Evolutionary conservation across 2,888 invertebrate species (phyloP).

Genomic region (Folsomia manolachei): DNA sequence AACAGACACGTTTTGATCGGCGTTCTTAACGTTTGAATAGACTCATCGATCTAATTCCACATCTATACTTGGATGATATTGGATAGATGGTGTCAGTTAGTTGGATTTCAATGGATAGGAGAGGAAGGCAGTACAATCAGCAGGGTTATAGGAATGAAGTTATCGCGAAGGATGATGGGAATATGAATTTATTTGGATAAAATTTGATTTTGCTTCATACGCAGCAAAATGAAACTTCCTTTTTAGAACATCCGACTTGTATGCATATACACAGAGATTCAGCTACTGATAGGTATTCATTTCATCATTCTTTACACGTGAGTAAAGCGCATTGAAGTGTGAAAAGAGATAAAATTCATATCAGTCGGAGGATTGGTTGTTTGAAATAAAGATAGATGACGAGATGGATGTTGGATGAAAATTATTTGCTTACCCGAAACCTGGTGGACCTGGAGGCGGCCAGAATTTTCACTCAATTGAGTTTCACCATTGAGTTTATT

Average conservation of each 20-base stretch:
- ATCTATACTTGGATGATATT: too few relatives aligned
- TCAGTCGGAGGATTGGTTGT: background rate
- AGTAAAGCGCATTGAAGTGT: constrained; percentile 8
- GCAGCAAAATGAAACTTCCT: too few relatives aligned
- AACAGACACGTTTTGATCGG: too few relatives aligned
- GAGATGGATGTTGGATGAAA: background rate
- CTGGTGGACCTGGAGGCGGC: constrained; percentile 50
- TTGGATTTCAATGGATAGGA: too few relatives aligned
- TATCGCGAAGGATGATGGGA: too few relatives aligned
- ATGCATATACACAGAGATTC: background rate
- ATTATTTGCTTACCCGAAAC: constrained; percentile 48
- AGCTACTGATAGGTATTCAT: too few relatives aligned
- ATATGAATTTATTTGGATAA: background rate
- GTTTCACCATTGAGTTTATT: constrained; percentile 55
- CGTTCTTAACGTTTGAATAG: too few relatives aligned
- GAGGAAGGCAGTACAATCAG: too few relatives aligned
- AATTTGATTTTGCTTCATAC: background rate
- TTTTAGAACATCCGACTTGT: too few relatives aligned
- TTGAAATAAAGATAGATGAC: constrained; percentile 14
- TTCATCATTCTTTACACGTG: background rate
- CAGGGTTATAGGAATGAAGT: too few relatives aligned
- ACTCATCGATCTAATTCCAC: too few relatives aligned
- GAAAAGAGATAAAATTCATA: constrained; percentile 17
- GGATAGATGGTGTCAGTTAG: too few relatives aligned
- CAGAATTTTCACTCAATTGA: constrained; percentile 53